These are phyloP conservation scores for Pollicipes pollicipes DNA, from an alignment of 1,140 invertebrate genomes.

Conservation along the genomic window DNA sequence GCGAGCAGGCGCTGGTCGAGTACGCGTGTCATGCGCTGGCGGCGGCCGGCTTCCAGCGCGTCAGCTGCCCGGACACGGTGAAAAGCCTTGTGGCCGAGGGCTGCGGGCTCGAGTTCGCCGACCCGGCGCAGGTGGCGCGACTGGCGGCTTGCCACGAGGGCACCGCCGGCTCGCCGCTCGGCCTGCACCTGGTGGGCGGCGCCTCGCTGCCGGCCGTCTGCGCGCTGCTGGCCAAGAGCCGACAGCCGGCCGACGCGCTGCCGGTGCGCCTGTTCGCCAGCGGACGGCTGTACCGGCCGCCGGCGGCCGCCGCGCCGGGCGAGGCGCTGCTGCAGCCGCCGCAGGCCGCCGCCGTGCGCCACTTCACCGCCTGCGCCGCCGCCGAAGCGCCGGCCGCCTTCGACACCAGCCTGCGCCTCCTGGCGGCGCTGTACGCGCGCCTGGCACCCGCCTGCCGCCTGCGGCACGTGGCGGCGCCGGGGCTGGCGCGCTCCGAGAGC, in stretches of 20 bases:
- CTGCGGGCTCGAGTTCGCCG: conserved; percentile 36
- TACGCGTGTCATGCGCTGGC: conserved; percentile 31
- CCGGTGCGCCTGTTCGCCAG: conserved; percentile 41
- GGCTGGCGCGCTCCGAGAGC: neutral
- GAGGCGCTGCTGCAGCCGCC: too few relatives aligned
- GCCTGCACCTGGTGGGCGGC: conserved; percentile 44
- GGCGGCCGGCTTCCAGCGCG: conserved; percentile 31
- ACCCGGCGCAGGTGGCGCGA: conserved; percentile 34
- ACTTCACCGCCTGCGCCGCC: neutral
- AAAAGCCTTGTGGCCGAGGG: conserved; percentile 47
- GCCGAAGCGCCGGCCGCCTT: neutral
- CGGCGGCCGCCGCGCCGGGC: neutral
- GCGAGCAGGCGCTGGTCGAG: conserved; percentile 41
- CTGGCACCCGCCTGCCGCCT: neutral
- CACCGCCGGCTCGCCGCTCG: conserved; percentile 27
- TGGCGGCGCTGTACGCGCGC: neutral
- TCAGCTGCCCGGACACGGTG: conserved; percentile 45
- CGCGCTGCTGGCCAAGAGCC: conserved; percentile 40
- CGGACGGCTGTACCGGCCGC: conserved; percentile 41
- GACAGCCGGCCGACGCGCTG: conserved; percentile 32
- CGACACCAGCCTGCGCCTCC: neutral
- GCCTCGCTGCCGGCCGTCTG: conserved; percentile 41
- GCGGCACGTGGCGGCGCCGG: neutral
- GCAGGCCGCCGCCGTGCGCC: neutral
- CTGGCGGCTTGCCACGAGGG: conserved; percentile 30